Evolutionary conservation across 2,797 vertebrate species (phyloP).

Genomic region (Lates japonicus): DNA sequence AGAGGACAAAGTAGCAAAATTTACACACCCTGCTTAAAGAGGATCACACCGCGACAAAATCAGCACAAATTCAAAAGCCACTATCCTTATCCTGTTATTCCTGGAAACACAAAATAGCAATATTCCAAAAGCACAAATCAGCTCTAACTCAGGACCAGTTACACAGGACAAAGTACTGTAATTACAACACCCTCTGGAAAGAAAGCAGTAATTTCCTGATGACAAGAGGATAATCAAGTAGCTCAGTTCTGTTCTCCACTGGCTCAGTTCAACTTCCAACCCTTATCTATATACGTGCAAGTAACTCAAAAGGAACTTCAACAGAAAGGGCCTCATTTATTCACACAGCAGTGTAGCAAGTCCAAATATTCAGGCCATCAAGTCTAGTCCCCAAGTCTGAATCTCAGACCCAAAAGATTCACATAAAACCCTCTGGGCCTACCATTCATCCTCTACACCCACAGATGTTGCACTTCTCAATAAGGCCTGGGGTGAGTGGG

Average conservation of each 20-base stretch:
- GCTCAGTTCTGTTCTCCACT: not conserved
- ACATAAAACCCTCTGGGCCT: not conserved
- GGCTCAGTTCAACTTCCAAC: not conserved
- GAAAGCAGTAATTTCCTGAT: not conserved
- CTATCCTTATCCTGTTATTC: not conserved
- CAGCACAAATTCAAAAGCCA: not conserved
- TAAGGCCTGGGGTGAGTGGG: not conserved
- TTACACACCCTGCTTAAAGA: not conserved
- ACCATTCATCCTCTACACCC: no score
- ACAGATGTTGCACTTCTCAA: no score
- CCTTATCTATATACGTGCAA: rapidly evolving
- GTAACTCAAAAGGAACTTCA: not conserved
- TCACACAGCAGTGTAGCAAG: not conserved
- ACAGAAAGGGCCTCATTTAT: not conserved
- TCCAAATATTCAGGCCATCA: not conserved
- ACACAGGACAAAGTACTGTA: not conserved
- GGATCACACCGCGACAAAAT: not conserved
- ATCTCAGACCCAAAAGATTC: not conserved
- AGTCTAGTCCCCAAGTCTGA: not conserved
- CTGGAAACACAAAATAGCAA: not conserved
- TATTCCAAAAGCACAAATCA: not conserved
- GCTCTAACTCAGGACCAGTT: not conserved
- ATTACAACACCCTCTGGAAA: not conserved
- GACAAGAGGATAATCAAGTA: not conserved
- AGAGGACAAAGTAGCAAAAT: not conserved